Evolutionary conservation across 1,140 invertebrate genomes (phyloP).

Genomic region (Dolichoris vasculosae): DNA sequence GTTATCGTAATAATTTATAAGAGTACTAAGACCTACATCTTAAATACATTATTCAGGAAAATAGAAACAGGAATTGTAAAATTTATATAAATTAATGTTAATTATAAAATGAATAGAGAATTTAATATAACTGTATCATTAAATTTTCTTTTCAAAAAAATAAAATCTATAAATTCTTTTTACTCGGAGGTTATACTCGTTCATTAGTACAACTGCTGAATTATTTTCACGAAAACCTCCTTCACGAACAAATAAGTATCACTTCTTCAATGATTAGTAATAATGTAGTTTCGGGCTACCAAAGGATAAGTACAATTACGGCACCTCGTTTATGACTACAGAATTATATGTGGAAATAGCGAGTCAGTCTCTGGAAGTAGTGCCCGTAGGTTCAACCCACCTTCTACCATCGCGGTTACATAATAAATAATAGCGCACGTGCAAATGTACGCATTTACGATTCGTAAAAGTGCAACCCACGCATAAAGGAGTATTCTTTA

Average conservation of each 20-base stretch:
- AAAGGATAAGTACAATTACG: conserved; percentile 27
- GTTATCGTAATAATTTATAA: too few species aligned
- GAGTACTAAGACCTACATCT: too few species aligned
- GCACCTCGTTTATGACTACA: conserved; percentile 27
- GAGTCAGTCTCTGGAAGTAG: not conserved
- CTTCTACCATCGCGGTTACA: conserved; percentile 40
- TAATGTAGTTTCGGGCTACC: not conserved
- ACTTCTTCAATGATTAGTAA: not conserved
- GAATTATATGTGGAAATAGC: conserved; percentile 24
- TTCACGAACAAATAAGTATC: not conserved
- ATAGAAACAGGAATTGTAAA: too few species aligned
- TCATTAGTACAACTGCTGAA: too few species aligned
- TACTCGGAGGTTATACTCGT: too few species aligned
- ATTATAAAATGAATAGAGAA: too few species aligned
- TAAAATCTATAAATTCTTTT: too few species aligned
- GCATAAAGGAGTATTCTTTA: not conserved
- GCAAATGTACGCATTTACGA: not conserved
- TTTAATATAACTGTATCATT: too few species aligned
- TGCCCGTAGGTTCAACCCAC: not conserved
- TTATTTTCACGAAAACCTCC: not conserved
- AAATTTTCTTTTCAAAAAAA: too few species aligned
- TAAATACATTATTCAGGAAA: too few species aligned
- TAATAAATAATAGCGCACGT: conserved; percentile 38
- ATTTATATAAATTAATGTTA: too few species aligned
- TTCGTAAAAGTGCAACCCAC: not conserved